Percentiles rank a stretch among this genome's conserved stretches.
Conservation (phyloP, 2,113 vertebrate genomes). For the Menidia beryllina region DNA sequence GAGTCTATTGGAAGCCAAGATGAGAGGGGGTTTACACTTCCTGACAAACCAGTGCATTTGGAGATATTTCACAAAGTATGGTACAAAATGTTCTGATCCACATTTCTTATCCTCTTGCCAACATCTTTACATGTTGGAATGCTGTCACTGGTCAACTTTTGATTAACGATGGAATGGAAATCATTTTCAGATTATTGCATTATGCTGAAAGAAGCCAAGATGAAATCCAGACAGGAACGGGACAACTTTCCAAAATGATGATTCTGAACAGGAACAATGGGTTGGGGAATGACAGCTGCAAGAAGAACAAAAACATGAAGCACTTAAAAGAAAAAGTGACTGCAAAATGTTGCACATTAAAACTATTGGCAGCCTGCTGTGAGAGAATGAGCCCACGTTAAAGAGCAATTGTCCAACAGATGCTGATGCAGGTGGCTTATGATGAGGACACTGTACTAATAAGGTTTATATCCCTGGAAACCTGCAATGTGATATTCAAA, state of each 20-base stretch:
- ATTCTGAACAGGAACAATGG: not conserved
- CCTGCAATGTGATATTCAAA: not conserved
- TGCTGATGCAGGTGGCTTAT: slow-evolving; percentile 18
- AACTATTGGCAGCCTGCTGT: slow-evolving; percentile 5
- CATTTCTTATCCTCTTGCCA: no score
- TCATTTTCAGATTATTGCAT: not conserved
- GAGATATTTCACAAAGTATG: no score
- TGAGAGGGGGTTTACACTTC: not conserved
- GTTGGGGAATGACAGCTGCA: not conserved
- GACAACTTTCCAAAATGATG: not conserved
- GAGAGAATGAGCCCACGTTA: slow-evolving; percentile 4
- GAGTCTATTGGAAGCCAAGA: not conserved
- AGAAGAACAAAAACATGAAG: not conserved
- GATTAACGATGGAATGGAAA: not conserved
- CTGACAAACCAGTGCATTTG: no score
- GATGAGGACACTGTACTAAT: slow-evolving; percentile 11
- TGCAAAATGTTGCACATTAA: slow-evolving; percentile 14
- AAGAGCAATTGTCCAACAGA: slow-evolving; percentile 23
- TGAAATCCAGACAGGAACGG: not conserved
- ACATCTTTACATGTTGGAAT: not conserved
- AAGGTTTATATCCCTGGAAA: not conserved
- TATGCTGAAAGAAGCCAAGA: not conserved
- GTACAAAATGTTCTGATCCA: no score
- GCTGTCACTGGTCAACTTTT: not conserved
- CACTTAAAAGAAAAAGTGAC: not conserved